Evolutionary conservation across 2,113 vertebrate species (phyloP).

Genomic region (Oxyura jamaicensis): DNA sequence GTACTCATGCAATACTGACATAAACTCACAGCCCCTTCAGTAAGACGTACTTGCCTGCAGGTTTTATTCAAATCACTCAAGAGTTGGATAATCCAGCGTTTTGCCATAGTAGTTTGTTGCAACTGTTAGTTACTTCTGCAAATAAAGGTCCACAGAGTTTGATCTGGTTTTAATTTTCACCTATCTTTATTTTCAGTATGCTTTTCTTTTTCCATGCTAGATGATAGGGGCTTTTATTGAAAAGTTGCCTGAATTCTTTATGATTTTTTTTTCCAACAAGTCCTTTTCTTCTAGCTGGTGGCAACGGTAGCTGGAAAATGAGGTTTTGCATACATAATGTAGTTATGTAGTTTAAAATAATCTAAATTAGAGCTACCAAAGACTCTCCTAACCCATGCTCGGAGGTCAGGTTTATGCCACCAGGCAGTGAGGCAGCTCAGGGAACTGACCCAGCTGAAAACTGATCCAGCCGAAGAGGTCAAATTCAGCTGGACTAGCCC

Average conservation of each 20-base stretch:
- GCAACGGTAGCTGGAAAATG: not conserved
- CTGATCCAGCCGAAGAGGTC: not conserved
- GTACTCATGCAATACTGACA: not conserved
- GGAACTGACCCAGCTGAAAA: not conserved
- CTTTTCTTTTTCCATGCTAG: not conserved
- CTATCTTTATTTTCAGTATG: not conserved
- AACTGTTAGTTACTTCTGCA: not conserved
- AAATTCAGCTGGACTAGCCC: not conserved
- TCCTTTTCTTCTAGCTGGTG: not conserved
- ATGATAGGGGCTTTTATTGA: not conserved
- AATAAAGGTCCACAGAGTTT: not conserved
- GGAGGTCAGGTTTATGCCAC: rapidly evolving
- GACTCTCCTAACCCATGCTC: not conserved
- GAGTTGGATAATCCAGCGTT: not conserved
- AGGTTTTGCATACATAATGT: not conserved
- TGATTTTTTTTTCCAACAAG: not conserved
- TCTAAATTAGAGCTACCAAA: not conserved
- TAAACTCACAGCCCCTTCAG: not conserved
- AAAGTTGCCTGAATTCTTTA: not conserved
- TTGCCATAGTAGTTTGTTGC: not conserved
- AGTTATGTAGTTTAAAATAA: not conserved
- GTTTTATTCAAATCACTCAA: not conserved
- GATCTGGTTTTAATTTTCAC: not conserved
- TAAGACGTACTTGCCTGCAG: not conserved
- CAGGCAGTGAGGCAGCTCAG: not conserved